Base-by-base conservation (phyloP, 1,140 invertebrate genomes). In the Aphidius gifuensis region DNA sequence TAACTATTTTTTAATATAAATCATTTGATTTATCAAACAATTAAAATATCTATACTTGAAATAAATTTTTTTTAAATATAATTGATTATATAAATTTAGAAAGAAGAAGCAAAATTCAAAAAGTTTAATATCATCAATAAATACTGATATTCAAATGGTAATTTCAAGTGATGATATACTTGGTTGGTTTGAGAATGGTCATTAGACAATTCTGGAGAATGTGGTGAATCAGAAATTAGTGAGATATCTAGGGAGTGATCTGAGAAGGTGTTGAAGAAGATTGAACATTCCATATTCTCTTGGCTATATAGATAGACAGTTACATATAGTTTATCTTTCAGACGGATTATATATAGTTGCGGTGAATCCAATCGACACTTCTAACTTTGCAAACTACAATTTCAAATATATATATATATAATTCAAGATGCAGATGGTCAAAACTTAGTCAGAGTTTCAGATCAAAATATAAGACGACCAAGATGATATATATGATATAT, bases 381-480 rank as follows among this genome's bases (percentile, higher is more conserved):
- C 64, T 71, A 73, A 75, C 70, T 75, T 72, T 61, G 64, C 45
- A 57, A 21, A 74, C 71, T 72, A 48, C 68, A 68, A 71, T 70
- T 66, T 60, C 50, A 49, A 9, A 65, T 62, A n/a, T 38, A 50
- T 16, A 32, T 32, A 32, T 32, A 32, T 32, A 32, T 32, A 32
- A 32, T 32, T 32, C 23, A 32, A 32, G 1, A 32, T 32, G 23
- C 23, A 11, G 21, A 9, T 46, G 45, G 44, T 60, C n/a, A 57
- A 53, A 58, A 64, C 40, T 60, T 61, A 47, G 48, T 56, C 50
- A 57, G 54, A 67, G 67, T 63, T 69, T 68, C 55, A 65, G 6
- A n/a, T n/a, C n/a, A 16, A 21, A 6, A n/a, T 21, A 9, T 21
- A 6, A 11, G 47, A 11, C 47, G 3, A 2, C 6, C n/a, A n/a